phyloP scores from a whole-genome alignment of 2,888 invertebrate genomes.

The Aethes cnicana region DNA sequence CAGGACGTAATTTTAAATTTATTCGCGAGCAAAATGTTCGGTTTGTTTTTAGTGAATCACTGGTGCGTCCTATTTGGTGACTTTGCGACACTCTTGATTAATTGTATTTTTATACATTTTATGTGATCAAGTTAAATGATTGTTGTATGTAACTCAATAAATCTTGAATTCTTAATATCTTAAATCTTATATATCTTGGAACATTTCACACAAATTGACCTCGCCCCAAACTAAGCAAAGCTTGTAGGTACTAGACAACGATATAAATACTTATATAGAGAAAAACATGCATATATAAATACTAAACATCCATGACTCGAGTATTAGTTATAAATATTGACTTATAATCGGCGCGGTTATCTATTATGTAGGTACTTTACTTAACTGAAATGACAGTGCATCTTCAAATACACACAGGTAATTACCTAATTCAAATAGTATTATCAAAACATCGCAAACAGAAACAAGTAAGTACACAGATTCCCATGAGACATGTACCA shows the following conservation, averaged over 20 bases:
- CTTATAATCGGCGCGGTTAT: no score
- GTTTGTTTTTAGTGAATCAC: conserved; percentile 66
- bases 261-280: no score
- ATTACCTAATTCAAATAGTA: conserved; percentile 17
- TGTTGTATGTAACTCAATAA: no score
- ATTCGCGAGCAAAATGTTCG: conserved; percentile 66
- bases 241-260: no score
- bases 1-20: conserved; percentile 66
- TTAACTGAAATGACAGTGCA: background rate
- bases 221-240: no score
- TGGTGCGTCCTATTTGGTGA: conserved; percentile 57
- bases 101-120: conserved; percentile 5
- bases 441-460: conserved; percentile 14
- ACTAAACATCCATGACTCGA: no score
- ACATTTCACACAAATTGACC: no score
- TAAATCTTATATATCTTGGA: no score
- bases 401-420: background rate
- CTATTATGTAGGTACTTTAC: background rate
- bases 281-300: no score
- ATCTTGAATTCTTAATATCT: no score
- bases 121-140: background rate
- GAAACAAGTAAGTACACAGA: conserved; percentile 11
- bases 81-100: conserved; percentile 17
- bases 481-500: conserved; percentile 19
- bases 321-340: no score